Percentiles rank a stretch among this genome's conserved stretches.
phyloP scores from a whole-genome alignment of 2,113 vertebrate genomes.

The Burhinus bistriatus region DNA sequence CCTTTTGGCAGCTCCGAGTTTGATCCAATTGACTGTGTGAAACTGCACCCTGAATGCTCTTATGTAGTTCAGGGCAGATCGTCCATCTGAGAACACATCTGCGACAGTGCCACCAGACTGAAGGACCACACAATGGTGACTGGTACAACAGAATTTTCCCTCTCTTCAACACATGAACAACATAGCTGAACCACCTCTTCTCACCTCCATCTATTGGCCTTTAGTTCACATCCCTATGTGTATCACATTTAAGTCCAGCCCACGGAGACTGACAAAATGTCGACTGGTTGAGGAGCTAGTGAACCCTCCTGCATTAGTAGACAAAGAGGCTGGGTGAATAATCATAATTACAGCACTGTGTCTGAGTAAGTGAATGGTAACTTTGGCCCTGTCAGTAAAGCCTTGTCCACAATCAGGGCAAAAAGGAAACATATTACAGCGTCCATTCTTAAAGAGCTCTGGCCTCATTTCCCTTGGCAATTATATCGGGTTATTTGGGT shows the following conservation, averaged over 20 bases:
- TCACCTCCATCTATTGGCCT: neutral
- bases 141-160: neutral
- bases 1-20: neutral
- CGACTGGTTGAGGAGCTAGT: neutral
- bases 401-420: neutral
- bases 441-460: neutral
- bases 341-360: neutral
- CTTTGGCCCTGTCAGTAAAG: neutral
- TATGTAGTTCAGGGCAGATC: neutral
- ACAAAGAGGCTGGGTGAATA: neutral
- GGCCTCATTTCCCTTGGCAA: neutral
- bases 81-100: neutral
- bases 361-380: neutral
- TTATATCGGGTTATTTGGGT: neutral
- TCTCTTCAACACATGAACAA: neutral
- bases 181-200: neutral
- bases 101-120: neutral
- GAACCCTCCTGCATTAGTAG: neutral
- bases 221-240: neutral
- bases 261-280: neutral
- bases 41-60: neutral
- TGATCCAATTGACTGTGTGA: neutral
- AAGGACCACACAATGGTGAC: neutral
- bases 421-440: neutral
- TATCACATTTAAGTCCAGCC: neutral